phyloP scores from a whole-genome alignment of 2,888 invertebrate genomes.

The Caenorhabditis plicata region DNA sequence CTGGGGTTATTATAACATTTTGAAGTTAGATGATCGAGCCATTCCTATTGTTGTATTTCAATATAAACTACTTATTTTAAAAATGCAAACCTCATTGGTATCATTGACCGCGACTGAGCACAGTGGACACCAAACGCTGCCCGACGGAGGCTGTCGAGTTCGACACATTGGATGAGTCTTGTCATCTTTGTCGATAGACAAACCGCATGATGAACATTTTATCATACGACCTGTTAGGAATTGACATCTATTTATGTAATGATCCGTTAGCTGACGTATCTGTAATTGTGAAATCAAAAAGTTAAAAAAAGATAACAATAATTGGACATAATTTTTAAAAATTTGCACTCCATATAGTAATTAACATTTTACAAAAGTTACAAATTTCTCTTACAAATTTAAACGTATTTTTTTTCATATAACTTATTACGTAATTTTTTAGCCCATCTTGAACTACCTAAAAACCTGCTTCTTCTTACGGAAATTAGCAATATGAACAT shows the following conservation, averaged over 20 bases:
- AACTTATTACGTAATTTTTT: no score
- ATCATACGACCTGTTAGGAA: constrained; percentile 48
- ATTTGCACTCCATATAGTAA: no score
- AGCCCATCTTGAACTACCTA: no score
- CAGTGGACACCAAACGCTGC: constrained; percentile 57
- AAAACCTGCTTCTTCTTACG: no score
- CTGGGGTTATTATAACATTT: constrained; percentile 54
- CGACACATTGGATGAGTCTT: constrained; percentile 54
- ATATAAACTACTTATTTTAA: not conserved
- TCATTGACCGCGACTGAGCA: constrained; percentile 56
- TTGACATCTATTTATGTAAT: constrained; percentile 51
- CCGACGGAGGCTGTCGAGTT: constrained; percentile 42
- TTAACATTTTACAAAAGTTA: no score
- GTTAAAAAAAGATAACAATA: no score
- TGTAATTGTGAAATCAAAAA: constrained; percentile 20
- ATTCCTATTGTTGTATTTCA: constrained; percentile 17
- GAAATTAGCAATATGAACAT: no score
- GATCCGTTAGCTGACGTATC: constrained; percentile 56
- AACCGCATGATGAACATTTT: constrained; percentile 50
- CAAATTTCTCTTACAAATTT: no score
- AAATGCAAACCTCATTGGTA: constrained; percentile 16
- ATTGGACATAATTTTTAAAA: no score
- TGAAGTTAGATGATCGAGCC: constrained; percentile 42
- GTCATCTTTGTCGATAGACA: constrained; percentile 50
- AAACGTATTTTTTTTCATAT: no score